Percentiles rank a stretch among this genome's conserved stretches.
phyloP scores from a whole-genome alignment of 2,797 vertebrate species.

The Cryptoblepharus egeriae region DNA sequence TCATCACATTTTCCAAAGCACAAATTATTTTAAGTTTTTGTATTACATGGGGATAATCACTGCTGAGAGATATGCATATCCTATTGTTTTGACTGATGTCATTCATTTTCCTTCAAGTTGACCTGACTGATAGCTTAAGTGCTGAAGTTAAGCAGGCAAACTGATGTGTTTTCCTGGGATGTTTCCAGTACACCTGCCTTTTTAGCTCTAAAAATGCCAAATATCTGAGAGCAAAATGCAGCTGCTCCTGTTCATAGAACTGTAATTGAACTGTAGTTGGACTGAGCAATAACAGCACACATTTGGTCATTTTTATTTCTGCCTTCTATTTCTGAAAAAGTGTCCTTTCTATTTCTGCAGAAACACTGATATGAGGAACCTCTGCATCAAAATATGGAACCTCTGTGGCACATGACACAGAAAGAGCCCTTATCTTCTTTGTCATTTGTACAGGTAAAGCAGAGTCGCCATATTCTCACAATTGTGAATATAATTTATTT shows the following conservation, averaged over 20 bases:
- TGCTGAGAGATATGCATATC: conserved; percentile 71
- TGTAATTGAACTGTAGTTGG: conserved; percentile 70
- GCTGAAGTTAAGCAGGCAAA: conserved; percentile 77
- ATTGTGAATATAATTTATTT: too few species aligned
- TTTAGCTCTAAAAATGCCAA: conserved; percentile 70
- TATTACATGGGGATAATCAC: conserved; percentile 74
- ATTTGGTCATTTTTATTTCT: conserved; percentile 60
- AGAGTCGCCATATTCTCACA: too few species aligned
- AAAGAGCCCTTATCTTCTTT: too few species aligned
- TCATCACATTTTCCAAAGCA: conserved; percentile 80
- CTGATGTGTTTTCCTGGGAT: conserved; percentile 68
- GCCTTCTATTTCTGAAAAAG: too few species aligned
- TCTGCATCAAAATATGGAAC: conserved; percentile 33
- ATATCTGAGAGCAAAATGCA: conserved; percentile 63
- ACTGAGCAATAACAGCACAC: conserved; percentile 62
- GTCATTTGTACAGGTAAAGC: too few species aligned
- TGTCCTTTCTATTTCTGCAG: too few species aligned
- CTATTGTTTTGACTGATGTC: conserved; percentile 80
- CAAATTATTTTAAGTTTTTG: conserved; percentile 80
- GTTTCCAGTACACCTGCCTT: conserved; percentile 78
- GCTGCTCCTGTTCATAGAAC: conserved; percentile 71
- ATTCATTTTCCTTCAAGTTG: conserved; percentile 73
- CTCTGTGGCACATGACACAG: too few species aligned
- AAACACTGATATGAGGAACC: conserved; percentile 26
- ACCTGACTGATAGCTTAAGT: conserved; percentile 74